A percentile compares a stretch with the other conserved stretches of the same genome.
These are phyloP conservation scores for Eospalax fontanierii DNA, from an alignment of 2,797 vertebrate genomes.

Conservation along the genomic window DNA sequence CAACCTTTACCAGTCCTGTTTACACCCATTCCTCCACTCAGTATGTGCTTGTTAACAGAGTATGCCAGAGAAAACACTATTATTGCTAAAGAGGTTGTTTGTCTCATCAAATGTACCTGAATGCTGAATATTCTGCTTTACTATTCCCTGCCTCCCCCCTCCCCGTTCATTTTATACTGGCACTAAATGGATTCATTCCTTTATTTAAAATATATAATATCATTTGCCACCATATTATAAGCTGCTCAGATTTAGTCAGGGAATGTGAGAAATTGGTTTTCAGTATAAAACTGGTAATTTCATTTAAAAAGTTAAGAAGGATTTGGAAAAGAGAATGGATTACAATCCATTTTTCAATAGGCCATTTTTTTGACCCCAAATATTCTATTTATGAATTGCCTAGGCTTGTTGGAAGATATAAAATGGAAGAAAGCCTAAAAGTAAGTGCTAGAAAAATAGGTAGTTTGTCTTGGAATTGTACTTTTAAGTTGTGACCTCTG, in stretches of 20 bases:
- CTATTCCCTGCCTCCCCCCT: neutral
- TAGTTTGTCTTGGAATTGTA: neutral
- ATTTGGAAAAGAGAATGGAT: conserved; percentile 35
- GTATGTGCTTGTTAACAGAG: neutral
- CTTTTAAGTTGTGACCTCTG: conserved; percentile 38
- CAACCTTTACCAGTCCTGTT: neutral
- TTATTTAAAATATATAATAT: conserved; percentile 35
- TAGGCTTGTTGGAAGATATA: conserved; percentile 40
- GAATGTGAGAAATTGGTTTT: conserved; percentile 43
- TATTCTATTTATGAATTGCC: neutral
- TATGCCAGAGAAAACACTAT: neutral
- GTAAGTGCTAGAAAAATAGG: neutral
- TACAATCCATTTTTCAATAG: conserved; percentile 38
- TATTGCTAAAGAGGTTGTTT: conserved; percentile 60
- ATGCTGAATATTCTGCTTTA: conserved; percentile 51
- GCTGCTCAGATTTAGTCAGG: neutral
- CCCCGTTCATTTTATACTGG: neutral
- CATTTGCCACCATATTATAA: neutral
- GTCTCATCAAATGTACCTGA: neutral
- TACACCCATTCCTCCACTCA: conserved; percentile 10
- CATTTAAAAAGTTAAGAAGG: conserved; percentile 49
- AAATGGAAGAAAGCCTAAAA: neutral
- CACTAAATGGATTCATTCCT: conserved; percentile 7
- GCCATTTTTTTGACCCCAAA: neutral
- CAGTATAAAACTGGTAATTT: conserved; percentile 13